phyloP scores from a whole-genome alignment of 2,797 vertebrate genomes.

The Emydoidea blandingii region DNA sequence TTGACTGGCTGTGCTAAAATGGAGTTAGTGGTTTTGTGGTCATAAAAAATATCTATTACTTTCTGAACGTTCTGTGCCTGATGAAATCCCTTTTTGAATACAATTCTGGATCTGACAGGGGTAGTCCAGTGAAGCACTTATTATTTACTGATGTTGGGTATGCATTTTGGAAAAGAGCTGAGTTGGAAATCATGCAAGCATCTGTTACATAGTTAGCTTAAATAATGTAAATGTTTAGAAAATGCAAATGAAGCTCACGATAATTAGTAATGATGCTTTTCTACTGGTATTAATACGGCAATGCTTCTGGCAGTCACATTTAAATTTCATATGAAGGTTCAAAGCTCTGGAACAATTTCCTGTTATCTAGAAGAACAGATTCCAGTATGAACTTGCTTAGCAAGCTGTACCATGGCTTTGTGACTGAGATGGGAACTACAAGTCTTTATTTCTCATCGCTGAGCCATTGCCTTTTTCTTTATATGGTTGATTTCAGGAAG shows the following conservation, averaged over 20 bases:
- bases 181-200: slow-evolving; percentile 67
- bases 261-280: slow-evolving; percentile 80
- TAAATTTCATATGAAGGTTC: slow-evolving; percentile 78
- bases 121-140: slow-evolving; percentile 10
- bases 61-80: neutral
- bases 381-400: slow-evolving; percentile 27
- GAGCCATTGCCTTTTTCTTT: slow-evolving; percentile 13
- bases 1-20: slow-evolving; percentile 27
- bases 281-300: slow-evolving; percentile 79
- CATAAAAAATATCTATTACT: neutral
- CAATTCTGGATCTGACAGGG: neutral
- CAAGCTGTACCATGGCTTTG: neutral
- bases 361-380: slow-evolving; percentile 54
- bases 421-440: slow-evolving; percentile 14
- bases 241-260: slow-evolving; percentile 76
- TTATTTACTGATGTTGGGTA: slow-evolving; percentile 39
- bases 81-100: slow-evolving; percentile 28
- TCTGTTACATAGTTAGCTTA: slow-evolving; percentile 71
- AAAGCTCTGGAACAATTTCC: slow-evolving; percentile 69
- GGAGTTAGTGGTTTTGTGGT: slow-evolving; percentile 3
- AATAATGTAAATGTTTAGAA: slow-evolving; percentile 80
- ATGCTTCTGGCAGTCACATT: slow-evolving; percentile 79
- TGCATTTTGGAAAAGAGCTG: slow-evolving; percentile 53
- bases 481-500: neutral
- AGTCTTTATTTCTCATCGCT: slow-evolving; percentile 21